Percentiles rank a stretch among this genome's conserved stretches.
phyloP scores from a whole-genome alignment of 2,113 vertebrate genomes.

The Ranitomeya variabilis region DNA sequence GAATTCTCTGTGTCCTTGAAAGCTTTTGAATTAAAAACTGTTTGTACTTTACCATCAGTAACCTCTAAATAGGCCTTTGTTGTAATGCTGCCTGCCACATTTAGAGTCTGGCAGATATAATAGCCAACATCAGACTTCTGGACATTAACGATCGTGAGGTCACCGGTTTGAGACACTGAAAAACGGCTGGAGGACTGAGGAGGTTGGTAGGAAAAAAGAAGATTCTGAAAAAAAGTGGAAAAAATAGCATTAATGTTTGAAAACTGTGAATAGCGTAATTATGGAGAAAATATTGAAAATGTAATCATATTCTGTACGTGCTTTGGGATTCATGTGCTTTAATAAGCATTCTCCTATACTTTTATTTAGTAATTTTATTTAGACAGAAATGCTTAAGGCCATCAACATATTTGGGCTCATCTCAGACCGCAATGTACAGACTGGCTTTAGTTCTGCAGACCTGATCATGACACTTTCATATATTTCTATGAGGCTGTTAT shows the following conservation, averaged over 20 bases:
- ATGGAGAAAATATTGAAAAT: not conserved
- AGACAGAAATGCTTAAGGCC: too few species aligned
- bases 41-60: constrained; percentile 86
- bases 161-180: constrained; percentile 95
- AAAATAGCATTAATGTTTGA: not conserved
- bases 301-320: not conserved
- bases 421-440: too few species aligned
- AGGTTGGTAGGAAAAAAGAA: constrained; percentile 96
- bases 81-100: constrained; percentile 97
- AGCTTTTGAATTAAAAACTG: constrained; percentile 55
- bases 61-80: constrained; percentile 97
- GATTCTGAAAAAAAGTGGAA: constrained; percentile 77
- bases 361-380: not conserved
- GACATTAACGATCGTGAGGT: constrained; percentile 92
- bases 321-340: not conserved
- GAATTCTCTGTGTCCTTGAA: constrained; percentile 8
- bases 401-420: too few species aligned
- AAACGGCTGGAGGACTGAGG: constrained; percentile 93
- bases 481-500: too few species aligned
- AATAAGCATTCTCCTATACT: not conserved
- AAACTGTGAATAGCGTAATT: not conserved
- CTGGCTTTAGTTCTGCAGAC: too few species aligned
- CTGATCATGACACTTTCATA: too few species aligned
- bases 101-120: constrained; percentile 98
- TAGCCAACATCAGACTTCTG: constrained; percentile 92